Evolutionary conservation across 2,113 vertebrate species (phyloP).

Genomic region (zebrafish (Danio rerio)): DNA sequence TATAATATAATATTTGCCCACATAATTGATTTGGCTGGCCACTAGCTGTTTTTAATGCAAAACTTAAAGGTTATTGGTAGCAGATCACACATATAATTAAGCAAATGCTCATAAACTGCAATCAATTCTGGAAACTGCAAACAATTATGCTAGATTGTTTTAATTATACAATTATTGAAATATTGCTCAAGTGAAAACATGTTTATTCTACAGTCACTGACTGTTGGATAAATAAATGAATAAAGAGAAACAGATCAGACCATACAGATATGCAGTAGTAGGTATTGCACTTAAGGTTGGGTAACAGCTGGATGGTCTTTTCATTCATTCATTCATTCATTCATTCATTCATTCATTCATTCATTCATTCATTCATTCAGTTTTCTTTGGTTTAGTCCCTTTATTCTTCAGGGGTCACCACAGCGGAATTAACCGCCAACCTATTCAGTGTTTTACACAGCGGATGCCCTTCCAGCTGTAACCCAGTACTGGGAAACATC

Average conservation of each 20-base stretch:
- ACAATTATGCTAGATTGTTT: neutral
- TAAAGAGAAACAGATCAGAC: neutral
- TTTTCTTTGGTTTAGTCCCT: neutral
- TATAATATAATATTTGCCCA: neutral
- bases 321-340: too few species aligned
- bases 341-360: too few species aligned
- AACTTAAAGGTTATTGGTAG: neutral
- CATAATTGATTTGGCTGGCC: neutral
- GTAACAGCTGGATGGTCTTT: neutral
- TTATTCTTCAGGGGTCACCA: too few species aligned
- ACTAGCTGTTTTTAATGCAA: neutral
- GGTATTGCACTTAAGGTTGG: neutral
- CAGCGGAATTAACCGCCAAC: too few species aligned
- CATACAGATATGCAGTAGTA: neutral
- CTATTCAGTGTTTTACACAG: too few species aligned
- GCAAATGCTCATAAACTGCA: neutral
- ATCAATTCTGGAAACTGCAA: neutral
- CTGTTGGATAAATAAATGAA: slow-evolving; percentile 1
- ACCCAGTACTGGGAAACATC: too few species aligned
- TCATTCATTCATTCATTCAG: too few species aligned
- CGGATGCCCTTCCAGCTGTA: too few species aligned
- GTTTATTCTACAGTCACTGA: neutral
- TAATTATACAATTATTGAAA: neutral
- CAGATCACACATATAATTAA: neutral
- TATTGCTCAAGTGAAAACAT: neutral